These are phyloP conservation scores for Perdita meconis DNA, from an alignment of 2,888 invertebrate species.

Conservation along the genomic window DNA sequence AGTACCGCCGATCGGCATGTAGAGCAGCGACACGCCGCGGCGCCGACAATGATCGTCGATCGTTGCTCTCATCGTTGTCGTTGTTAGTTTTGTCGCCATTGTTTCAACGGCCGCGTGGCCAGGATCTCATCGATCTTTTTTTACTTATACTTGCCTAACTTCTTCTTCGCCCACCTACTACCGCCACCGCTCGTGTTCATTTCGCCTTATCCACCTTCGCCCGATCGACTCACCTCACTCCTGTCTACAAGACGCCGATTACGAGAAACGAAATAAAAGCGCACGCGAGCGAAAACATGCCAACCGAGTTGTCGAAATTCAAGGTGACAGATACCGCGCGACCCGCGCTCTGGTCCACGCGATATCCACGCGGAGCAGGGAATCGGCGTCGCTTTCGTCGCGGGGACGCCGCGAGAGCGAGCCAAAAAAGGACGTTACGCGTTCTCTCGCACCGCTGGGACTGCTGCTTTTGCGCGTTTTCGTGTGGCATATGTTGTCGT, in stretches of 20 bases:
- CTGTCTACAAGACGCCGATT: conserved; percentile 56
- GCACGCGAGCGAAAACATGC: conserved; percentile 51
- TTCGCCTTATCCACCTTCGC: conserved; percentile 59
- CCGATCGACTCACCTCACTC: conserved; percentile 54
- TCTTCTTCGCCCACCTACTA: conserved; percentile 62
- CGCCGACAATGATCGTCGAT: conserved; percentile 64
- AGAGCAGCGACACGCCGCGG: conserved; percentile 76
- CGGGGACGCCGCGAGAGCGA: too few relatives aligned
- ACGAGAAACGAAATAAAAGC: conserved; percentile 50
- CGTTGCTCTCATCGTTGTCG: conserved; percentile 46
- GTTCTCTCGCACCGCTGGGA: not conserved
- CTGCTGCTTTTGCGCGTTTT: not conserved
- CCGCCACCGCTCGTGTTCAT: conserved; percentile 61
- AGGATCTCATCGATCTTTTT: conserved; percentile 67
- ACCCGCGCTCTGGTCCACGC: not conserved
- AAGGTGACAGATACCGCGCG: conserved; percentile 26
- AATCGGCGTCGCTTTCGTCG: not conserved
- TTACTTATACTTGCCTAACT: conserved; percentile 65
- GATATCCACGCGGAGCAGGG: not conserved
- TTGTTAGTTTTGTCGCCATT: conserved; percentile 39
- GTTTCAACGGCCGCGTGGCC: conserved; percentile 43
- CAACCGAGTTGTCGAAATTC: conserved; percentile 32
- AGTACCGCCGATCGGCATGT: conserved; percentile 94
- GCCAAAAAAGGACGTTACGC: too few relatives aligned
- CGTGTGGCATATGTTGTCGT: not conserved